Evolutionary conservation across 2,113 vertebrate species (phyloP), one percentile per base, ranked within the genome.

Genomic region (Macquaria ambigua): DNA sequence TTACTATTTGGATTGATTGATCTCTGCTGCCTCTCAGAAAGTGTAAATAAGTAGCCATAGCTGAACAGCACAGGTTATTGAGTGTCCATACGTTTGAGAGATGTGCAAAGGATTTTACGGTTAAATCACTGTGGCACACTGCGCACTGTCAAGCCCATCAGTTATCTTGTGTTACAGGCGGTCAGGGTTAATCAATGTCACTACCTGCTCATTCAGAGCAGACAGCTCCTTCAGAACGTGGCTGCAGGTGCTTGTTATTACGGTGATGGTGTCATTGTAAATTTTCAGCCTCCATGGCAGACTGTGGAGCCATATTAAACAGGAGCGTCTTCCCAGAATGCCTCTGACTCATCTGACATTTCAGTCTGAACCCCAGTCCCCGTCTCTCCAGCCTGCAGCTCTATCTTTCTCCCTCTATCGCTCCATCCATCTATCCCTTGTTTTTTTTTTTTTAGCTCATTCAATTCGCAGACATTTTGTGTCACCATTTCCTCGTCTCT

Each of bases 271-370:
- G 91, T 92, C 87, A 90, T 69, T 87, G 92, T 90, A 88, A 75
- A 93, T 90, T 70, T 90, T 68, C 77, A 79, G 90, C 82, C 81
- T 88, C 70, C 79, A 8, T 66, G 58, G 83, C 82, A 85, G 81
- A 81, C 74, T 52, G 52, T 75, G 67, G 78, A 90, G 88, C 74
- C 91, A 76, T 91, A 92, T 94, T 95, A 94, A 89, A 91, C 74
- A 71, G 69, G 68, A 91, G 81, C 66, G 59, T 92, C 94, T 83
- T 91, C 80, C 84, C 88, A 89, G 89, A 90, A 87, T 85, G 71
- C 91, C 83, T 93, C 89, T 94, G 93, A 95, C 92, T 95, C 93
- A 94, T 90, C 94, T 95, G 94, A 93, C 94, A 96, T 94, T 95
- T 94, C 79, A 75, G 77, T 78, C 67, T 62, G 64, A 84, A 87